Evolutionary conservation across 1,140 invertebrate species (phyloP).

Genomic region (Maconellicoccus hirsutus): DNA sequence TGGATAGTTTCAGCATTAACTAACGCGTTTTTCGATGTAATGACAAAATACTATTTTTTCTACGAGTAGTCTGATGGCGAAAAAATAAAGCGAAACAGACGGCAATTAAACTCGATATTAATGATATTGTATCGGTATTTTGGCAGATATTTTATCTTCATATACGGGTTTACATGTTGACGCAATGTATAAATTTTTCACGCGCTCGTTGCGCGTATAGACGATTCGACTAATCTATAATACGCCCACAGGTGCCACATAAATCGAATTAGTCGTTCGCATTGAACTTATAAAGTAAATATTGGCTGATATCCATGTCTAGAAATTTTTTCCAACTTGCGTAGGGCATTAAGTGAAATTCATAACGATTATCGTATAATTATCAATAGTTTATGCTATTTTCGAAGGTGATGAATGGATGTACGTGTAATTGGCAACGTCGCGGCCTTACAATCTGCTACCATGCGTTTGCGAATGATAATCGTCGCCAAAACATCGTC

Average conservation of each 20-base stretch:
- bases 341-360: too few species aligned
- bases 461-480: too few species aligned
- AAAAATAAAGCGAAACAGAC: background rate
- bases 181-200: constrained; percentile 9
- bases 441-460: too few species aligned
- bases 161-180: constrained; percentile 4
- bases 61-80: too few species aligned
- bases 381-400: too few species aligned
- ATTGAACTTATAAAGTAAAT: constrained; percentile 10
- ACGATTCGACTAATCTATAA: background rate
- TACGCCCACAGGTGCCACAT: constrained; percentile 6
- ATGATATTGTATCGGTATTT: constrained; percentile 1
- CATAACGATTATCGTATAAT: too few species aligned
- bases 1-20: too few species aligned
- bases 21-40: too few species aligned
- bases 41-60: too few species aligned
- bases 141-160: background rate
- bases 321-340: background rate
- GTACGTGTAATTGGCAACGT: too few species aligned
- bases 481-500: too few species aligned
- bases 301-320: background rate
- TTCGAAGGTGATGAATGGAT: too few species aligned
- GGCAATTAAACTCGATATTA: constrained; percentile 4
- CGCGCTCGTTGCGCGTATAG: background rate
- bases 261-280: constrained; percentile 7